Percentiles rank a stretch among this genome's conserved stretches.
Conservation (phyloP, 2,797 vertebrate species). For the Amazona finschi region DNA sequence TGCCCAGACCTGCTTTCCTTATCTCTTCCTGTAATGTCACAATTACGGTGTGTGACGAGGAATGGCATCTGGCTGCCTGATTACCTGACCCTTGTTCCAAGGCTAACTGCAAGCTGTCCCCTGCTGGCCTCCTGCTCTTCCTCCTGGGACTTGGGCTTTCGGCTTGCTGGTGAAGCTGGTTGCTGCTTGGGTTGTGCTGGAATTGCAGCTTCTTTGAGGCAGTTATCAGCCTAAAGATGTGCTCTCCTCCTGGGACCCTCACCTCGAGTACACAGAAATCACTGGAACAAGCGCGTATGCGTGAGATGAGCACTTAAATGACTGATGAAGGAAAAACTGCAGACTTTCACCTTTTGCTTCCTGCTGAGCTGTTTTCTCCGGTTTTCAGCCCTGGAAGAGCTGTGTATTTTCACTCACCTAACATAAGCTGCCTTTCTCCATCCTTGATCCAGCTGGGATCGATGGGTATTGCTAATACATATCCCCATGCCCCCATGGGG, state of each 20-base stretch:
- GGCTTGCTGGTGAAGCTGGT: accelerated
- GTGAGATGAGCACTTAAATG: background rate
- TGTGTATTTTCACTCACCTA: background rate
- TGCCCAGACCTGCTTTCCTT: background rate
- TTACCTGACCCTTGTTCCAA: background rate
- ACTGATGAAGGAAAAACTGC: background rate
- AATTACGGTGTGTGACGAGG: accelerated
- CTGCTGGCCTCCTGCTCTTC: background rate
- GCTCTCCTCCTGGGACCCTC: no score
- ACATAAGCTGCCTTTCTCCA: background rate
- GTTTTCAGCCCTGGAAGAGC: background rate
- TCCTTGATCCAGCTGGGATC: background rate
- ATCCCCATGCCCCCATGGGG: no score
- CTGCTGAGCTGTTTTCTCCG: background rate
- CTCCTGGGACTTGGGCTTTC: accelerated
- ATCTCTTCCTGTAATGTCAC: background rate
- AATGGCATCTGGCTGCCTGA: background rate
- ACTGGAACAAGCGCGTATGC: accelerated
- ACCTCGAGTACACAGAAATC: background rate
- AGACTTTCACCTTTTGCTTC: background rate
- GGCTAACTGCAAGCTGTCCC: background rate
- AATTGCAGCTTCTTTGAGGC: background rate
- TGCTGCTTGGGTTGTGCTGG: background rate
- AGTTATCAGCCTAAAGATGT: background rate
- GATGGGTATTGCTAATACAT: background rate